These are phyloP conservation scores for Enteromius argenteus DNA, from an alignment of 2,797 vertebrate genomes.

Conservation along the genomic window DNA sequence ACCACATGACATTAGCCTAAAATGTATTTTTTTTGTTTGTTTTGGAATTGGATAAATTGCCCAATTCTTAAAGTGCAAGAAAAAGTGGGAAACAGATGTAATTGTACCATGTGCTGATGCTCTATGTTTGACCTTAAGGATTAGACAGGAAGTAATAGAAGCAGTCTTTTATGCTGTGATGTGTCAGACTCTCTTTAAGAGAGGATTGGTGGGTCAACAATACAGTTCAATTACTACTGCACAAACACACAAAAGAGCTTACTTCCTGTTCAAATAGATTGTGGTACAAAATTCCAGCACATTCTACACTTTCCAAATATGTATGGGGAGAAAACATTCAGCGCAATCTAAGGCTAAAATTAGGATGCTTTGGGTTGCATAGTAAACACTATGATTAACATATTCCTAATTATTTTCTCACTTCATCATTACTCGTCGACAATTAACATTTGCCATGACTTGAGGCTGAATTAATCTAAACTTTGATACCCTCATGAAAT, in stretches of 20 bases:
- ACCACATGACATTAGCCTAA: not conserved
- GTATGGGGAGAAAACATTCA: slow-evolving; percentile 16
- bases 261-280: slow-evolving; percentile 10
- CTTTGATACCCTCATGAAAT: slow-evolving; percentile 59
- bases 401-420: slow-evolving; percentile 64
- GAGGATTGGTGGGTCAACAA: not conserved
- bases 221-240: slow-evolving; percentile 2
- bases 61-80: not conserved
- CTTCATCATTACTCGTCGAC: slow-evolving; percentile 65
- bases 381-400: slow-evolving; percentile 59
- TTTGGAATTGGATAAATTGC: not conserved
- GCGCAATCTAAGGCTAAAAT: slow-evolving; percentile 40
- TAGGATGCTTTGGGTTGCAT: slow-evolving; percentile 44
- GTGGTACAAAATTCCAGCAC: not conserved
- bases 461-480: slow-evolving; percentile 65
- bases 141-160: slow-evolving; percentile 36
- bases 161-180: slow-evolving; percentile 13
- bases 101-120: not conserved
- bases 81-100: not conserved
- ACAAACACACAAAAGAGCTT: slow-evolving; percentile 31
- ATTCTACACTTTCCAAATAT: slow-evolving; percentile 30
- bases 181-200: slow-evolving; percentile 8
- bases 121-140: slow-evolving; percentile 21
- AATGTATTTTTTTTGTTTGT: not conserved
- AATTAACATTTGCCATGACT: slow-evolving; percentile 66